Conservation (phyloP, 2,797 vertebrate genomes). For the Apogon hyalosoma region DNA sequence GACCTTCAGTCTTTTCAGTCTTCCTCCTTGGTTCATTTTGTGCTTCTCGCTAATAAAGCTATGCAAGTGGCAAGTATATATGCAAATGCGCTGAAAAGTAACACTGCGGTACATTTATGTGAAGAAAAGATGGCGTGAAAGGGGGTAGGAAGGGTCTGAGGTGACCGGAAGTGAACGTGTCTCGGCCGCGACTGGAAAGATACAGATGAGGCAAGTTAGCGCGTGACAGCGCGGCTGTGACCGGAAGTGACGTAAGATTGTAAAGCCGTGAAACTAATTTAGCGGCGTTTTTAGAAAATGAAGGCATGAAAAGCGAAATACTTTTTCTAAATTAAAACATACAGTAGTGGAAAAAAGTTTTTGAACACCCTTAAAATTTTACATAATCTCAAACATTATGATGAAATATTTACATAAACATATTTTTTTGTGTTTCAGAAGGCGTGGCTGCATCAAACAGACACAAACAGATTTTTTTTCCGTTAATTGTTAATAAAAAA, state of each 20-base stretch:
- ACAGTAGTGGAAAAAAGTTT: too few relatives aligned
- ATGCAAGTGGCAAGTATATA: not conserved
- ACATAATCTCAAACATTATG: too few relatives aligned
- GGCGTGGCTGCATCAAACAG: too few relatives aligned
- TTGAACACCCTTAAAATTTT: too few relatives aligned
- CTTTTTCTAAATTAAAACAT: not conserved
- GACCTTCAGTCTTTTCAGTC: not conserved
- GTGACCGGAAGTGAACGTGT: conserved; percentile 45
- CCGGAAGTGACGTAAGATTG: conserved; percentile 23
- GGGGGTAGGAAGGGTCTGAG: fast-evolving
- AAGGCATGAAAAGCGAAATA: not conserved
- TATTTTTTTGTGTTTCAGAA: too few relatives aligned
- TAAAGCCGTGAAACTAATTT: not conserved
- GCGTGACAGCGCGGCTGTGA: fast-evolving
- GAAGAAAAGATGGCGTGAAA: not conserved
- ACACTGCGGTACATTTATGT: too few relatives aligned
- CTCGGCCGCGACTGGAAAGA: conserved; percentile 63
- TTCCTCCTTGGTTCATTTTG: not conserved
- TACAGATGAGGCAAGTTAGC: conserved; percentile 63
- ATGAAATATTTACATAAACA: too few relatives aligned
- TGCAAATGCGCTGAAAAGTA: not conserved
- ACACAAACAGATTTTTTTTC: too few relatives aligned
- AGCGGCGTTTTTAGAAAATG: not conserved
- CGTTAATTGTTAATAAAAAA: too few relatives aligned
- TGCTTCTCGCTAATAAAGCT: not conserved